Evolutionary conservation across 1,140 invertebrate species (phyloP), one percentile per base, ranked within the genome.

Genomic region (Platorchestia sp.): DNA sequence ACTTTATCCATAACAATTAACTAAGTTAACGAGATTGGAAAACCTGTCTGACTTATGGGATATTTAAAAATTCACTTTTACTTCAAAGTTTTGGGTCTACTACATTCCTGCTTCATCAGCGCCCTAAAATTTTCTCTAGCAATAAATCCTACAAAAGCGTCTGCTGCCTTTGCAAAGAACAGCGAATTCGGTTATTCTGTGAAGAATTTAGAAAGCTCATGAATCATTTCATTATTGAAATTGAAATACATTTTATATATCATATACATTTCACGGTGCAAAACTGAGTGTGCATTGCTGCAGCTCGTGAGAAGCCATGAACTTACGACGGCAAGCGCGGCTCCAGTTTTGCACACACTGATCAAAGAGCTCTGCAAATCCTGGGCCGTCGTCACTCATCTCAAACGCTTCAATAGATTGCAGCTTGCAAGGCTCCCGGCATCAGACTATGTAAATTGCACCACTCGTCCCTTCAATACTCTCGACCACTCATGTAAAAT

Each of bases 361-460:
- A 93, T 93, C 91, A 93, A 93, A 93, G 91, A 93, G 45, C 91
- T 7, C 45, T 40, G 43, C 91, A 45, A 93, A 93, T 93, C 91
- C 44, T 42, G 40, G 91, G 44, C 43, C 91, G 91, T 93, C 91
- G 45, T 45, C 45, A 45, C 45, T 93, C 91, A 93, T 93, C 91
- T 43, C 41, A 0, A 14, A 90, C 87, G 87, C 87, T 90, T 44
- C 44, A 45, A 42, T 90, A 90, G 41, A 90, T 44, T 44, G 41
- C 87, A 42, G 44, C 87, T 41, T 45, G 91, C 91, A 45, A 45
- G 40, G 91, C 91, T 93, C 91, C 91, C 43, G 45, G 43, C 45
- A 45, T 89, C 87, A 44, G 41, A 0, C 45, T 93, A 42, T 44
- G 91, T 40, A 93, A 45, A 93, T n/a, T 93, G 43, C 45, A 93